These are phyloP conservation scores for Pelusios castaneus DNA, from an alignment of 2,113 vertebrate genomes.

Conservation along the genomic window DNA sequence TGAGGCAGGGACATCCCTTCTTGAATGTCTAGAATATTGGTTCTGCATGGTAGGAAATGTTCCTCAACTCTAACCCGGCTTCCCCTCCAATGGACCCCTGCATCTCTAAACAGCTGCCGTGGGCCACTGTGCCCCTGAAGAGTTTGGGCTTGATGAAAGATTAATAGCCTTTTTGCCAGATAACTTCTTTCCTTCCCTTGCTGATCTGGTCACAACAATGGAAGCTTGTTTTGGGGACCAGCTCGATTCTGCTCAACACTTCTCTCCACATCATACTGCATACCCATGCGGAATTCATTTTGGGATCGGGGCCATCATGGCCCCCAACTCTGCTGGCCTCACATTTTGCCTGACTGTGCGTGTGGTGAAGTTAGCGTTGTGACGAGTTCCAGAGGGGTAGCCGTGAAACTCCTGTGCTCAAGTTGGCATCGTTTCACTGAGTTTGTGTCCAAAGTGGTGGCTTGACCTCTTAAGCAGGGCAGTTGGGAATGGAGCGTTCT, in stretches of 20 bases:
- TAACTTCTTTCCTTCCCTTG: no score
- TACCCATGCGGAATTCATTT: rapidly evolving
- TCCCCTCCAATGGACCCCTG: not conserved
- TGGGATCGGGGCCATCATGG: not conserved
- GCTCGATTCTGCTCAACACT: no score
- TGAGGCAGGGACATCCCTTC: not conserved
- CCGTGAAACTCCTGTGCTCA: no score
- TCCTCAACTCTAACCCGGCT: not conserved
- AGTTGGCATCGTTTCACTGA: not conserved
- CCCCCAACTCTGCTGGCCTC: not conserved
- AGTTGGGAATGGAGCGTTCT: not conserved
- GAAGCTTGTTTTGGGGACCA: no score
- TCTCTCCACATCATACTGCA: no score
- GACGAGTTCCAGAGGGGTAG: no score
- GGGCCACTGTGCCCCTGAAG: no score
- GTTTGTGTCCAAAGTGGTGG: not conserved
- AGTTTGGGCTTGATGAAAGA: no score
- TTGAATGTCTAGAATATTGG: not conserved
- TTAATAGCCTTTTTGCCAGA: no score
- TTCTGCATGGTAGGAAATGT: not conserved
- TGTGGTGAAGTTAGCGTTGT: not conserved
- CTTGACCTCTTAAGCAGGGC: not conserved
- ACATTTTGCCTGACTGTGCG: not conserved
- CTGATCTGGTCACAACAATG: no score
- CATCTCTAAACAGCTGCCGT: not conserved